Conservation (phyloP, 2,113 vertebrate genomes). For the Pardalotus punctatus region DNA sequence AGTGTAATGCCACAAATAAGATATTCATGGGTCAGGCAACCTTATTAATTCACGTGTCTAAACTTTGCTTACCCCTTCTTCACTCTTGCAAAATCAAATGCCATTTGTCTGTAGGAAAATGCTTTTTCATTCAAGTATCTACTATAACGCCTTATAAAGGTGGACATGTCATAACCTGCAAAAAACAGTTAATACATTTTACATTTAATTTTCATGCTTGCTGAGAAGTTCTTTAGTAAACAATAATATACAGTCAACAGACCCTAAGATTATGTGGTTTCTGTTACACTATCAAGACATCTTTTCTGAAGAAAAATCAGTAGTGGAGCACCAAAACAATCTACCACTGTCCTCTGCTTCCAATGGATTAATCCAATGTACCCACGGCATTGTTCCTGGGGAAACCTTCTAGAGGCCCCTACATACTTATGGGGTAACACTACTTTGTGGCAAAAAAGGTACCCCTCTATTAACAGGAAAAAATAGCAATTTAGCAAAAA, state of each 20-base stretch:
- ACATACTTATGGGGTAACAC: neutral
- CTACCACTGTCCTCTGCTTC: neutral
- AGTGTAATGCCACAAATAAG: neutral
- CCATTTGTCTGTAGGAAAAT: conserved; percentile 98
- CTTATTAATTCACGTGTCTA: neutral
- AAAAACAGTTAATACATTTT: neutral
- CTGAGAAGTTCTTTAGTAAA: neutral
- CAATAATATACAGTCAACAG: accelerated
- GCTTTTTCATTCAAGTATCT: conserved; percentile 99
- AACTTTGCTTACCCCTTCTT: conserved; percentile 89
- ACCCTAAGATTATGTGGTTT: neutral
- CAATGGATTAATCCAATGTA: neutral
- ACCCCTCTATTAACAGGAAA: neutral
- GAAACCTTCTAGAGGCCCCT: neutral
- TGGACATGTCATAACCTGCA: conserved; percentile 63
- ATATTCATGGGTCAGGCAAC: neutral
- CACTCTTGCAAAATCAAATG: conserved; percentile 98
- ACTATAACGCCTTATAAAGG: conserved; percentile 82
- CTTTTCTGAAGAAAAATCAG: neutral
- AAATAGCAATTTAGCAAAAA: neutral
- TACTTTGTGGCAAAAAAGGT: neutral
- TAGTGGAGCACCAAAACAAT: neutral
- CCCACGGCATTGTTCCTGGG: neutral
- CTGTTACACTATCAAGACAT: neutral
- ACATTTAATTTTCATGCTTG: neutral